phyloP scores from a whole-genome alignment of 2,113 vertebrate genomes.

The Raphicerus campestris region DNA sequence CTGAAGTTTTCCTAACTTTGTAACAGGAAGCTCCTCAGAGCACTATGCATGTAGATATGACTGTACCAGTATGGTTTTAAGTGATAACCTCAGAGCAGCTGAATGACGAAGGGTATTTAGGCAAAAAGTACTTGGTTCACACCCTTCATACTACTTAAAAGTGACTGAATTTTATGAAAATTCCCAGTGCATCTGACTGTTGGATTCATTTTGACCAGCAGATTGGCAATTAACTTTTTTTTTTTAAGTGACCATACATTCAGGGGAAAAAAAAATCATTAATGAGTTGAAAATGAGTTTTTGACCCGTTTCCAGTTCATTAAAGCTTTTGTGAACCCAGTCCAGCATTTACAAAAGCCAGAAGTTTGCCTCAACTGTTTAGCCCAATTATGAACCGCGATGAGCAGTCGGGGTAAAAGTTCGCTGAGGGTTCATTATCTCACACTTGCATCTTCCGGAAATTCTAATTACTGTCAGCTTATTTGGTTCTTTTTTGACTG shows the following conservation, averaged over 20 bases:
- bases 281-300: slow-evolving; percentile 82
- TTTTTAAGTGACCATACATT: slow-evolving; percentile 69
- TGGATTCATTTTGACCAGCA: slow-evolving; percentile 61
- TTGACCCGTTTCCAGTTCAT: slow-evolving; percentile 83
- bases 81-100: neutral
- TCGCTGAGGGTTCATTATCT: slow-evolving; percentile 79
- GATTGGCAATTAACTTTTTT: slow-evolving; percentile 60
- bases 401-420: slow-evolving; percentile 71
- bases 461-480: slow-evolving; percentile 84
- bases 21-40: neutral
- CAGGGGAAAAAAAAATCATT: slow-evolving; percentile 77
- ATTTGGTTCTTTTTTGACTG: slow-evolving; percentile 83
- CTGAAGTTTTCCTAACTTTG: neutral
- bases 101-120: neutral
- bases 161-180: slow-evolving; percentile 34
- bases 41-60: neutral
- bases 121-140: neutral
- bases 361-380: slow-evolving; percentile 80
- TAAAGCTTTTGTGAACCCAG: slow-evolving; percentile 81
- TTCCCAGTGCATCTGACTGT: slow-evolving; percentile 39
- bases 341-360: slow-evolving; percentile 76
- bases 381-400: slow-evolving; percentile 77
- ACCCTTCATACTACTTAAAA: neutral
- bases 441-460: slow-evolving; percentile 77
- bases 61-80: neutral